A percentile compares a stretch with the other conserved stretches of the same genome.
phyloP scores from a whole-genome alignment of 1,140 invertebrate species.

The Mactra quadrangularis region DNA sequence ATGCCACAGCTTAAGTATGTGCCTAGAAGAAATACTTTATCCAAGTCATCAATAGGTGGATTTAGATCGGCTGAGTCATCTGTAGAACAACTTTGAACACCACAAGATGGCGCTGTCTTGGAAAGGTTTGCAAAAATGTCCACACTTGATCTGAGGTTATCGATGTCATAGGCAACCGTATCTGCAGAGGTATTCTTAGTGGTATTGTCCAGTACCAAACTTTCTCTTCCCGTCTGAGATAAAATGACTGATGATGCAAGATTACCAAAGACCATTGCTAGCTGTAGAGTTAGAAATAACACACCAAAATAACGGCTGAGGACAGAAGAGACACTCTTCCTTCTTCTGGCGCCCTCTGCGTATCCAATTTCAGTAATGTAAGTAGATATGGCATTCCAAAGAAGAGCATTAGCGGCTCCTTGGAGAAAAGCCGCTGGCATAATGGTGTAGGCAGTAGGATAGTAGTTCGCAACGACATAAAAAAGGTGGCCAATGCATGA shows the following conservation, averaged over 20 bases:
- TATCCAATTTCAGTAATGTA: conserved; percentile 75
- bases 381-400: conserved; percentile 76
- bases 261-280: conserved; percentile 72
- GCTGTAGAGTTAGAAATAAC: conserved; percentile 73
- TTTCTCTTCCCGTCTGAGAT: background rate
- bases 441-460: conserved; percentile 74
- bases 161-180: background rate
- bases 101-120: conserved; percentile 36
- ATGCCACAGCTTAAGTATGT: conserved; percentile 68
- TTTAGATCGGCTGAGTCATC: conserved; percentile 26
- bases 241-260: conserved; percentile 73
- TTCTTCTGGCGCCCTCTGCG: conserved; percentile 63
- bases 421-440: conserved; percentile 66
- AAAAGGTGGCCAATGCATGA: conserved; percentile 66
- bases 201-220: no score
- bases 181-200: background rate
- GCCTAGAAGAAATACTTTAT: conserved; percentile 71
- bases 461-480: conserved; percentile 72
- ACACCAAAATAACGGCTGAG: conserved; percentile 76
- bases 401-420: conserved; percentile 69
- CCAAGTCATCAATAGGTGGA: conserved; percentile 40
- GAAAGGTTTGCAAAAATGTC: no score
- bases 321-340: conserved; percentile 62
- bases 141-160: no score
- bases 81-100: conserved; percentile 62